Percentiles rank a stretch among this genome's conserved stretches.
phyloP scores from a whole-genome alignment of 2,888 invertebrate species.

The Lymantria dispar region DNA sequence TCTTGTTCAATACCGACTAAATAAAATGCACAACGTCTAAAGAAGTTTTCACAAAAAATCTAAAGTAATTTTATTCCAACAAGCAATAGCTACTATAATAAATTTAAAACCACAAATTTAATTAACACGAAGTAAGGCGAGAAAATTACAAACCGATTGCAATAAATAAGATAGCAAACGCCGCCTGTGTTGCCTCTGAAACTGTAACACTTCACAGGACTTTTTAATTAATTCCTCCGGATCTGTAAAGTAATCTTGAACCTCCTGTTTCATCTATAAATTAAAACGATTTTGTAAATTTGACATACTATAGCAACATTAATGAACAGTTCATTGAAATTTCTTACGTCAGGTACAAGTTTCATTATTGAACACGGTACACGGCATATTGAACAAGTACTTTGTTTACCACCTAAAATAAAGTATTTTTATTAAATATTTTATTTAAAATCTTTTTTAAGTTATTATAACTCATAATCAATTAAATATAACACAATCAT shows the following conservation, averaged over 20 bases:
- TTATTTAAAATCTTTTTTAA: neutral
- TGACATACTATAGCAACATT: neutral
- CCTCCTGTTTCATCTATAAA: conserved; percentile 74
- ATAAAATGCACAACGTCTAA: too few species aligned
- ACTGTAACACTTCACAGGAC: conserved; percentile 71
- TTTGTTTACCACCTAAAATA: conserved; percentile 62
- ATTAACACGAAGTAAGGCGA: conserved; percentile 5
- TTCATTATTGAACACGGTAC: conserved; percentile 72
- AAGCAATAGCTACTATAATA: too few species aligned
- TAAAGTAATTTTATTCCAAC: too few species aligned
- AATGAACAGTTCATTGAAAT: conserved; percentile 6
- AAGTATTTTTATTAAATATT: neutral
- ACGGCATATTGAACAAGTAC: conserved; percentile 70
- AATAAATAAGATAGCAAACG: conserved; percentile 72
- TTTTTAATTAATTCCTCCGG: conserved; percentile 76
- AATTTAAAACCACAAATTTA: conserved; percentile 5
- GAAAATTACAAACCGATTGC: conserved; percentile 61
- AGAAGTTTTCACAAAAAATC: too few species aligned
- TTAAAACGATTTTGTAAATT: conserved; percentile 6
- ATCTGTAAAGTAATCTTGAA: conserved; percentile 78
- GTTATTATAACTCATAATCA: neutral
- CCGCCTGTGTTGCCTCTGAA: conserved; percentile 74
- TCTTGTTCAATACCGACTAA: too few species aligned
- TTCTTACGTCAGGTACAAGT: conserved; percentile 70
- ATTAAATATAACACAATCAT: neutral